Conservation (phyloP, 2,797 vertebrate genomes). For the Hyperoplus lanceolatus region DNA sequence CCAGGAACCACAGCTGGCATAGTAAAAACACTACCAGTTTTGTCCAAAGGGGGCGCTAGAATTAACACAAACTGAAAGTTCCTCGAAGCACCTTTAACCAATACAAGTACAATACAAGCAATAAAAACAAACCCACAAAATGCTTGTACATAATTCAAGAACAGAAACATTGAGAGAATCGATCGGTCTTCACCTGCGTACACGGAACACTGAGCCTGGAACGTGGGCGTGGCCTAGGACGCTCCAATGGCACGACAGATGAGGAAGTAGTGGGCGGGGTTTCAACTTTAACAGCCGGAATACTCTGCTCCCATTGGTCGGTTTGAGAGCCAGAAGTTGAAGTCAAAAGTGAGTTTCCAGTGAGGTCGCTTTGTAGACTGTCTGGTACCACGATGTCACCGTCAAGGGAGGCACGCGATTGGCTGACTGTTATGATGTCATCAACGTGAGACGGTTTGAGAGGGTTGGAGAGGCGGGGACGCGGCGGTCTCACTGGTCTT, state of each 20-base stretch:
- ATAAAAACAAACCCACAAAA: too few relatives aligned
- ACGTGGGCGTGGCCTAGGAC: conserved; percentile 92
- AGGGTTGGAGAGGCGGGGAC: conserved; percentile 70
- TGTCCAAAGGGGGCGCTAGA: too few relatives aligned
- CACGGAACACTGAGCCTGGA: conserved; percentile 83
- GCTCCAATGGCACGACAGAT: conserved; percentile 21
- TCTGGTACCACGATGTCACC: neutral
- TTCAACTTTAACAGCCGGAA: neutral
- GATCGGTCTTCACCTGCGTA: too few relatives aligned
- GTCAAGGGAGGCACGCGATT: conserved; percentile 12
- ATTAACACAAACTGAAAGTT: too few relatives aligned
- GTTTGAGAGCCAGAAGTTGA: conserved; percentile 45
- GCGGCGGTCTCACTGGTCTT: conserved; percentile 87
- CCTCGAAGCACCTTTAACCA: too few relatives aligned
- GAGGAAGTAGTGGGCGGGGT: neutral
- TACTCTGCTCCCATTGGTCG: conserved; percentile 34
- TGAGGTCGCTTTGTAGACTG: neutral
- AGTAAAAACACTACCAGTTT: too few relatives aligned
- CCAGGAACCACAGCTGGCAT: too few relatives aligned
- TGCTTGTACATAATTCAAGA: too few relatives aligned
- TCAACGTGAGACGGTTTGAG: conserved; percentile 33
- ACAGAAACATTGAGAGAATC: too few relatives aligned
- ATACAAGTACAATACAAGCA: too few relatives aligned
- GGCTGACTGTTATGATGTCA: conserved; percentile 36
- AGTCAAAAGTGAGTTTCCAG: conserved; percentile 40